Evolutionary conservation across 2,113 vertebrate genomes (phyloP), one percentile per base, ranked within the genome.

Genomic region (Cryptotis parvus): DNA sequence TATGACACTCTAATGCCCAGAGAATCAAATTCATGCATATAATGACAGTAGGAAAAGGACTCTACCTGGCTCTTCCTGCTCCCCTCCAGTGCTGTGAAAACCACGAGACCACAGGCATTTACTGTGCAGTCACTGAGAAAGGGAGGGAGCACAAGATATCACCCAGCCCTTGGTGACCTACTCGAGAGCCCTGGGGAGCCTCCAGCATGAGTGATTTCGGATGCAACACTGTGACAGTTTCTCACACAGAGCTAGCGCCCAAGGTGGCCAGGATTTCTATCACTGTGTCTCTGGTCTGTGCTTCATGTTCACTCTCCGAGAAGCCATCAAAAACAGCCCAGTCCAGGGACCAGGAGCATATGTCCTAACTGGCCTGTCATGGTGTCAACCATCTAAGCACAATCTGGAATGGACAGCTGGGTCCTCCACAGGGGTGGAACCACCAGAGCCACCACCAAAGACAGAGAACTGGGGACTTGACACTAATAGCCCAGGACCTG

Each of bases 341-440:
- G 81, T 37, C 84, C 66, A 66, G 52, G 58, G 43, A 85, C 85
- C 41, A 24, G 85, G 41, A 95, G 85, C 94, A 80, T 83, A 90
- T 0, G 11, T 94, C 91, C 85, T 52, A 29, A 86, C 31, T n/a
- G 90, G 78, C 69, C 92, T 90, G 70, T 96, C 94, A 83, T 16
- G 1, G 27, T 84, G 85, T 96, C 85, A 83, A 35, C 61, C 75
- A 41, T 90, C n/a, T 82, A 61, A 41, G 91, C 9, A 16, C 79
- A 84, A 92, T 94, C 55, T 5, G 55, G 72, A 93, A 26, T 0
- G 1, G 37, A 94, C 83, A 80, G 79, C 55, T 61, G 0, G 0
- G 75, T 76, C n/a, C 80, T 87, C 75, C 0, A 3, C 14, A 4
- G 88, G 66, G 72, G 35, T 2, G 0, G 84, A n/a, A 49, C n/a